These are phyloP conservation scores for Mohoua ochrocephala DNA, from an alignment of 2,113 vertebrate genomes.

Conservation along the genomic window DNA sequence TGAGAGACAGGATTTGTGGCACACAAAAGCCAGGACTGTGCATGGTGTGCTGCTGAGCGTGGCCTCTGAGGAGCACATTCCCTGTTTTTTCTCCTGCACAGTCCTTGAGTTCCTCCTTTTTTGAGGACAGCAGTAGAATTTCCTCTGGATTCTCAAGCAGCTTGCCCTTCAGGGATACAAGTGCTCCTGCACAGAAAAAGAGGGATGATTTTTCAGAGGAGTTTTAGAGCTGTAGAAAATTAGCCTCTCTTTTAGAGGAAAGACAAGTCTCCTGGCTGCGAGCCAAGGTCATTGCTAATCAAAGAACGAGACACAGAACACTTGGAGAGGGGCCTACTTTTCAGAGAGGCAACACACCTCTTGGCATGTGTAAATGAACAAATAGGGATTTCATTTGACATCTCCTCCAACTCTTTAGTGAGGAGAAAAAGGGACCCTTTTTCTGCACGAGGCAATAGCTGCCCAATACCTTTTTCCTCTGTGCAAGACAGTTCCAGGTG, in stretches of 20 bases:
- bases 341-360: not conserved
- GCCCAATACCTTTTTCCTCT: not conserved
- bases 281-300: not conserved
- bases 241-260: not conserved
- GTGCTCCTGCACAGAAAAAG: not conserved
- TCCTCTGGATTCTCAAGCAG: not conserved
- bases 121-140: not conserved
- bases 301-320: rapidly evolving
- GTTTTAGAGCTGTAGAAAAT: not conserved
- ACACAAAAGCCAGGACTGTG: rapidly evolving
- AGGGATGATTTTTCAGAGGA: not conserved
- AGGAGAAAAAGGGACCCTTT: not conserved
- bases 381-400: not conserved
- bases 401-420: not conserved
- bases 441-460: not conserved
- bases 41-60: rapidly evolving
- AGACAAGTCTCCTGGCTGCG: not conserved
- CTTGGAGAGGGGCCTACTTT: not conserved
- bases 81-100: not conserved
- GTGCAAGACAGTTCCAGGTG: not conserved
- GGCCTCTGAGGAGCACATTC: not conserved
- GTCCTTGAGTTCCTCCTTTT: not conserved
- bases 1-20: not conserved
- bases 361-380: not conserved
- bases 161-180: not conserved